phyloP scores from a whole-genome alignment of 2,888 invertebrate genomes.

The Leucophora obtusa region DNA sequence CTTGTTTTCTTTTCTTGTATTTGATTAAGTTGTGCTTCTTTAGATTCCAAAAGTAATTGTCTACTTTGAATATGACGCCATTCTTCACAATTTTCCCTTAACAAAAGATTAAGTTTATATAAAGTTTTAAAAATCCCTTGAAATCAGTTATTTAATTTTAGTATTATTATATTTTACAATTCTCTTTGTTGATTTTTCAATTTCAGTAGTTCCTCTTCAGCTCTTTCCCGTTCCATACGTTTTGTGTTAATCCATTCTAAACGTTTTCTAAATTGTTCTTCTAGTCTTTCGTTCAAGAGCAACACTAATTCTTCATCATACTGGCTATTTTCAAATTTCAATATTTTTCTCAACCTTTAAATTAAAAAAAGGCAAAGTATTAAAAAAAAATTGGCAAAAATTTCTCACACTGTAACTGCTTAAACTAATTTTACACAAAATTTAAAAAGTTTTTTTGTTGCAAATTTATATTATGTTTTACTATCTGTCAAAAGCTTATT shows the following conservation, averaged over 20 bases:
- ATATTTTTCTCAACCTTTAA: conserved; percentile 58
- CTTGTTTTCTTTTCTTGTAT: conserved; percentile 62
- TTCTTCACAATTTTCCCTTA: conserved; percentile 66
- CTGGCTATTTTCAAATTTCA: conserved; percentile 60
- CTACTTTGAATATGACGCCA: conserved; percentile 62
- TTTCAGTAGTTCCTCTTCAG: conserved; percentile 63
- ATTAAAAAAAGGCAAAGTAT: neutral
- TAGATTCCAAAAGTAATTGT: conserved; percentile 63
- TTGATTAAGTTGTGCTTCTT: conserved; percentile 65
- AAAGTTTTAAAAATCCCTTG: too few species aligned
- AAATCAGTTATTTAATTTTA: neutral
- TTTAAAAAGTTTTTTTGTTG: too few species aligned
- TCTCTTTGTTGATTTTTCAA: conserved; percentile 64
- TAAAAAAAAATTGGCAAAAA: too few species aligned
- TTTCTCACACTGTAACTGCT: too few species aligned
- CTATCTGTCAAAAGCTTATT: too few species aligned
- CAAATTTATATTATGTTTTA: too few species aligned
- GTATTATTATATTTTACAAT: conserved; percentile 46
- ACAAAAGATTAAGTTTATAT: neutral
- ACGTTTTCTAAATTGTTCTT: conserved; percentile 57
- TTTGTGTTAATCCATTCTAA: conserved; percentile 62
- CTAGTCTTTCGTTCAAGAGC: conserved; percentile 42
- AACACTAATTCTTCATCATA: conserved; percentile 62
- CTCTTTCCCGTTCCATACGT: conserved; percentile 52
- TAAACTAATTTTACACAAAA: too few species aligned